Base-by-base conservation (phyloP, 2,797 vertebrate genomes). In the Melanotaenia nigrans region DNA sequence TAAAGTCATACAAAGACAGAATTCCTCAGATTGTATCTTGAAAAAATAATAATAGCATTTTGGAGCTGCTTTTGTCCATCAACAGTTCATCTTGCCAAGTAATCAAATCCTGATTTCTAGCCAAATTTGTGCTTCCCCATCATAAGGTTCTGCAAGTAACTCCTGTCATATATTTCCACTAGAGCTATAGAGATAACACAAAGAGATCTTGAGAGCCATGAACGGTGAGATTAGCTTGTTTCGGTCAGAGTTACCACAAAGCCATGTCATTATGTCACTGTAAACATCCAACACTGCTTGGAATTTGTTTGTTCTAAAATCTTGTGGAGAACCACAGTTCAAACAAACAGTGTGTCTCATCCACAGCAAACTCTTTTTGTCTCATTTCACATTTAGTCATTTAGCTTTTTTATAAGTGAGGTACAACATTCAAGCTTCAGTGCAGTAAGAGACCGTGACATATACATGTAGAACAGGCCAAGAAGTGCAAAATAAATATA, bases 1-100 rank as follows among this genome's bases (percentile, higher is more conserved):
- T 80, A 88, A 84, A 78, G 85, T 91, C 88, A 90, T 82, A 90
- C 87, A 90, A 89, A 92, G 87, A 80, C 71, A 69, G 56, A 80
- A 89, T 86, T 85, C 85, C 82, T 74, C 68, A 53, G 85, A 86
- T 81, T 65, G 47, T 80, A 81, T 85, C 85, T 91, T 82, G 12
- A 14, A 47, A 47, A 8, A 20, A 47, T 5, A 7, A 90, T 88
- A 79, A 81, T 66, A 83, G 71, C 49, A 78, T 73, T 78, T 73
- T 84, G 82, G 38, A 73, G 73, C 16, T 8, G 64, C n/a, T 75
- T 84, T 61, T 84, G 79, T 77, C 78, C 85, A 82, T 80, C 83
- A 83, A 75, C 86, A 49, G 77, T 8, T 64, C 28, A 64, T 40
- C 63, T 59, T 87, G 85, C 86, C 87, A 89, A 86, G 60, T 85